Base-by-base conservation (phyloP, 1,140 invertebrate species). In the Anoplophora glabripennis region DNA sequence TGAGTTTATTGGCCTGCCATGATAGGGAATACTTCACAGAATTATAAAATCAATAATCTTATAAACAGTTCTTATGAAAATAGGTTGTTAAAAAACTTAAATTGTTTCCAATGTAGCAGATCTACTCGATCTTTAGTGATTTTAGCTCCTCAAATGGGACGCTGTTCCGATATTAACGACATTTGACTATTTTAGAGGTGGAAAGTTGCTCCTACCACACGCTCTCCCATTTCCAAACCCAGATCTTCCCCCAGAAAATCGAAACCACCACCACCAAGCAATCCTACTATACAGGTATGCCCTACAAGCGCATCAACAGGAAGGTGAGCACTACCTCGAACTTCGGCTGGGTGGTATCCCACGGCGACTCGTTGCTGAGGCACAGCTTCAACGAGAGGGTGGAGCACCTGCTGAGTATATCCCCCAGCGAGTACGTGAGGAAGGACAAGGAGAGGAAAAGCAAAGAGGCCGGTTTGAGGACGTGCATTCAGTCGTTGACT, bases 361-460 rank as follows among this genome's bases (percentile, higher is more conserved):
- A 52, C n/a, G 63, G 51, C 3, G 59, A 61, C 28, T 65, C 63
- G 1, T 33, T 54, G 3, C 11, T 65, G 18, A 53, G 45, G 18
- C 55, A 59, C 12, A 57, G 41, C n/a, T 61, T 51, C 52, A 51
- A 37, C 9, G 63, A 65, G 12, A 65, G 59, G 33, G 59, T 67
- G 14, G 65, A 67, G 28, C 56, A 67, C 17, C 51, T 67, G 5
- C 47, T 67, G 7, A 61, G 61, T 0, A 63, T 64, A 42, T 58
- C 61, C 10, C 65, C 65, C 7, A 63, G 61, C 21, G 61, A 67
- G 51, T 67, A 67, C 51, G 56, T 67, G n/a, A 41, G 61, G 10
- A 48, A 62, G 9, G 61, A 67, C 21, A 61, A 59, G 38, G 65
- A 61, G 42, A 41, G 61, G 3, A 63, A 61, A 53, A 61, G 40